Percentiles rank a stretch among this genome's conserved stretches.
Conservation (phyloP, 2,888 invertebrate genomes). For the Drosophila falleni region DNA sequence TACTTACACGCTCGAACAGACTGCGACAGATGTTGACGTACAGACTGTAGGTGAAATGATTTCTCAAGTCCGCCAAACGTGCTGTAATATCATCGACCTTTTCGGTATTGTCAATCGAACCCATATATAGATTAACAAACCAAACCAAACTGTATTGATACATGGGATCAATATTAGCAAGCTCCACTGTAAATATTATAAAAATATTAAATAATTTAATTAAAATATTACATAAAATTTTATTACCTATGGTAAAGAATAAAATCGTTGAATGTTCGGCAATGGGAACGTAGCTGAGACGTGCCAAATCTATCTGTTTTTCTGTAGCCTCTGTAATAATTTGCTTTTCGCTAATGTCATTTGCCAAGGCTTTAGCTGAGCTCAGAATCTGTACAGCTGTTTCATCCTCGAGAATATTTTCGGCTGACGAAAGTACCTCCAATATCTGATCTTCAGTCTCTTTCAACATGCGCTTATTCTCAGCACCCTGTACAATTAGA, state of each 20-base stretch:
- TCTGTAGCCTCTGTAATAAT: conserved; percentile 95
- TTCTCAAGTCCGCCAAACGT: conserved; percentile 90
- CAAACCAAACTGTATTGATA: conserved; percentile 97
- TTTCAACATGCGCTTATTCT: conserved; percentile 92
- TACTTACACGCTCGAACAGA: conserved; percentile 93
- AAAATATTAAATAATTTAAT: neutral
- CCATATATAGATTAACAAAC: conserved; percentile 95
- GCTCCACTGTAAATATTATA: conserved; percentile 87
- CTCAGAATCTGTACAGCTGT: conserved; percentile 95
- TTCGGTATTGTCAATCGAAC: conserved; percentile 94
- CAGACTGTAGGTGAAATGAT: conserved; percentile 94
- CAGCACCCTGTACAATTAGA: conserved; percentile 94
- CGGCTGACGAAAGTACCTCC: conserved; percentile 90
- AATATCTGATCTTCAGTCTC: conserved; percentile 97
- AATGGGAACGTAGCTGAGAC: conserved; percentile 95
- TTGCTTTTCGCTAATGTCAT: conserved; percentile 97
- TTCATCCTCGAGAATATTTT: conserved; percentile 95
- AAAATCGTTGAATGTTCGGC: conserved; percentile 95
- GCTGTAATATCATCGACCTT: conserved; percentile 92
- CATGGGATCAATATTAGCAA: conserved; percentile 98
- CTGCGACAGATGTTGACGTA: conserved; percentile 97
- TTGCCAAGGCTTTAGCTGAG: conserved; percentile 94
- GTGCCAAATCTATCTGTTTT: conserved; percentile 93
- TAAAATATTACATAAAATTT: neutral
- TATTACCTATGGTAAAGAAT: conserved; percentile 94